A percentile compares a stretch with the other conserved stretches of the same genome.
Conservation (phyloP, 2,797 vertebrate genomes). For the Anguilla obscura region DNA sequence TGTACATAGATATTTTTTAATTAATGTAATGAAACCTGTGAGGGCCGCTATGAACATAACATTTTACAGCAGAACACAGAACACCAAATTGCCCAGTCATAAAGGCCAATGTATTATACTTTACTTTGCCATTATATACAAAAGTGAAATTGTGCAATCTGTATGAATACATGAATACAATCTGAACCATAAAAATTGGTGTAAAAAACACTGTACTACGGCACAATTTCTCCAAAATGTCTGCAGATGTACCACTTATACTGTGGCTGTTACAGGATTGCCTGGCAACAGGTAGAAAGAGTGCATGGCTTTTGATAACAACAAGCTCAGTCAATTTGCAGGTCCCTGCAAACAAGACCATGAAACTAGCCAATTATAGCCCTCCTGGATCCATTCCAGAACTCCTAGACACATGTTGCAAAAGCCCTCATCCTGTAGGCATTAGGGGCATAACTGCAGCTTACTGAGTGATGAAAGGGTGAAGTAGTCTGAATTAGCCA, state of each 20-base stretch:
- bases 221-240: slow-evolving; percentile 20
- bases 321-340: slow-evolving; percentile 48
- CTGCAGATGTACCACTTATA: slow-evolving; percentile 23
- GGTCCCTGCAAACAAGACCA: slow-evolving; percentile 50
- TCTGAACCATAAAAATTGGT: slow-evolving; percentile 21
- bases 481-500: slow-evolving; percentile 73
- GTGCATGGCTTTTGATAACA: slow-evolving; percentile 47
- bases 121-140: slow-evolving; percentile 53
- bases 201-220: slow-evolving; percentile 19
- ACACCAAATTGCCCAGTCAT: slow-evolving; percentile 10
- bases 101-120: slow-evolving; percentile 48
- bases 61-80: slow-evolving; percentile 13
- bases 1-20: not conserved
- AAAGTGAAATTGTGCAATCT: slow-evolving; percentile 51
- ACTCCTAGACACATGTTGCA: slow-evolving; percentile 50
- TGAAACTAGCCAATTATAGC: slow-evolving; percentile 58
- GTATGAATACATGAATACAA: slow-evolving; percentile 41
- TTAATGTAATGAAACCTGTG: not conserved
- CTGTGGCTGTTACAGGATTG: slow-evolving; percentile 41
- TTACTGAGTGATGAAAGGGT: slow-evolving; percentile 68
- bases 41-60: not conserved
- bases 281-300: slow-evolving; percentile 44
- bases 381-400: slow-evolving; percentile 40
- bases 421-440: slow-evolving; percentile 58
- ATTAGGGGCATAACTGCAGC: slow-evolving; percentile 48